Conservation (phyloP, 2,113 vertebrate genomes). For the Collichthys lucidus region DNA sequence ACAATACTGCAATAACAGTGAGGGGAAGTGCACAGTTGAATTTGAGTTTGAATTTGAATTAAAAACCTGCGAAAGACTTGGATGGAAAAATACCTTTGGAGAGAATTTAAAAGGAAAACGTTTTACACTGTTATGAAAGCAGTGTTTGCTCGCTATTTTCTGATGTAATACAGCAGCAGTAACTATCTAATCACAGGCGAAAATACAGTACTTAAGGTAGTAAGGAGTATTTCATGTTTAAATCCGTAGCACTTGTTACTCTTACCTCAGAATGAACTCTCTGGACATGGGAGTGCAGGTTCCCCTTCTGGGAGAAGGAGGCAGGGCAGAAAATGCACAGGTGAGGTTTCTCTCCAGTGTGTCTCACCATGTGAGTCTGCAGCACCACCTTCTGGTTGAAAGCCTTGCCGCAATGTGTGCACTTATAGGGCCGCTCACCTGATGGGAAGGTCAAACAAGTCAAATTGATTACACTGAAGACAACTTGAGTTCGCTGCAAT, state of each 20-base stretch:
- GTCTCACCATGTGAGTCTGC: constrained; percentile 98
- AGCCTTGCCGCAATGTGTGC: constrained; percentile 93
- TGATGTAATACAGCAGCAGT: not conserved
- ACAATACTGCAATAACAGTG: not conserved
- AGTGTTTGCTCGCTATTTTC: not conserved
- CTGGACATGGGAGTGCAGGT: constrained; percentile 97
- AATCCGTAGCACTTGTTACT: no score
- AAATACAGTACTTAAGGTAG: not conserved
- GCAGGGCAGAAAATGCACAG: constrained; percentile 96
- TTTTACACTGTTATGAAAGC: not conserved
- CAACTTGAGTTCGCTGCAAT: not conserved
- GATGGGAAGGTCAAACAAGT: not conserved
- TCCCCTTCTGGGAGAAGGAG: constrained; percentile 98
- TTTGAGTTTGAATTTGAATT: not conserved
- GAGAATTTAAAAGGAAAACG: not conserved
- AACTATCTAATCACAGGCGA: not conserved
- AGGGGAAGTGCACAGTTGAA: not conserved
- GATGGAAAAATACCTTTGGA: not conserved
- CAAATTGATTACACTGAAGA: not conserved
- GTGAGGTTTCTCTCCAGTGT: constrained; percentile 97
- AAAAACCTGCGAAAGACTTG: not conserved
- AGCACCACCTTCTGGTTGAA: constrained; percentile 99
- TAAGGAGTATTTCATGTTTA: not conserved
- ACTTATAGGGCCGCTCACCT: constrained; percentile 97
- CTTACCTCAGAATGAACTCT: constrained; percentile 97